Evolutionary conservation across 1,140 invertebrate species (phyloP), one percentile per base, ranked within the genome.

Genomic region (Tetraneura akinire): DNA sequence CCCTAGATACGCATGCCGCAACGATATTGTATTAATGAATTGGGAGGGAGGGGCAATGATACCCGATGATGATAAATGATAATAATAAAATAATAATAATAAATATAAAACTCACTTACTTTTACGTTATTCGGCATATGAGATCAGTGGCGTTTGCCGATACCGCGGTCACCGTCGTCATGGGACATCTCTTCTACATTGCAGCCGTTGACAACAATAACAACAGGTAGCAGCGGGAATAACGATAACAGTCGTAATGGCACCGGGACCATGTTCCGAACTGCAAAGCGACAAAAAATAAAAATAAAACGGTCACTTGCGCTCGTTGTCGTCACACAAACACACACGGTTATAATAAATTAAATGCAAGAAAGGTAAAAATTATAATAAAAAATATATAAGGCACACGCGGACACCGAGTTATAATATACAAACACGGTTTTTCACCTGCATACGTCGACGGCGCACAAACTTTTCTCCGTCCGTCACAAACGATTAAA

Each of bases 261-360:
- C 62, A 32, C 62, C 32, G 62, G 62, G 62, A 32, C 62, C 62
- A 66, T 66, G 32, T n/a, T 62, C 60, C 21, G 26, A 62, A 62
- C 60, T 62, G 13, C 62, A 32, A 18, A 18, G 62, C 62, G 62
- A 32, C 1, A 74, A 74, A 21, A 21, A 18, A 26, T 13, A n/a
- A n/a, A n/a, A n/a, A n/a, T n/a, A n/a, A n/a, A n/a, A n/a, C 71
- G 51, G 32, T 13, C 10, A 42, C 26, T n/a, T 76, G n/a, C 13
- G 29, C 29, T 29, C 23, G n/a, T 53, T 2, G 73, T 14, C 13
- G 55, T 45, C 53, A 45, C 53, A 62, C 13, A 16, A 32, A 5
- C 32, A n/a, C 53, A 45, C 53, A 14, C 45, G 45, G 11, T 1
- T 13, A 47, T 37, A 37, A 37, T 37, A 37, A 4, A 4, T 4